A percentile compares a stretch with the other conserved stretches of the same genome.
Evolutionary conservation across 2,888 invertebrate genomes (phyloP).

Genomic region (Lampropteryx suffumata): DNA sequence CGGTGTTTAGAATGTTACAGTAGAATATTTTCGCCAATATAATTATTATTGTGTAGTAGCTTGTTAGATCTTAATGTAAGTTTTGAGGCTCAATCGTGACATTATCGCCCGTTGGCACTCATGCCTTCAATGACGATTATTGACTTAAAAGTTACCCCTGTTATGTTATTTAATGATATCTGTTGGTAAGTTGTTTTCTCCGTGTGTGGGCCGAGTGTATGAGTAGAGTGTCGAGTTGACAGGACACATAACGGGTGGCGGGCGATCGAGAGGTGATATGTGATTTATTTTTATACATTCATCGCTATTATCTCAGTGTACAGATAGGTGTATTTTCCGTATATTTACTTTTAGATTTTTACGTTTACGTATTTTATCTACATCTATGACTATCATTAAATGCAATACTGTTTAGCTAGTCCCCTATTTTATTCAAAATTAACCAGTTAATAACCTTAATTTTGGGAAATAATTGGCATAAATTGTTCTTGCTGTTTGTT

Average conservation of each 20-base stretch:
- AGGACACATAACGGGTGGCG: constrained; percentile 6
- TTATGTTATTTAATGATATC: constrained; percentile 61
- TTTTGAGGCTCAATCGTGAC: constrained; percentile 65
- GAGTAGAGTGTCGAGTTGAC: constrained; percentile 12
- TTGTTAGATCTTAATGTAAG: constrained; percentile 51
- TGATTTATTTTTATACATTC: constrained; percentile 74
- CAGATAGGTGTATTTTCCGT: constrained; percentile 61
- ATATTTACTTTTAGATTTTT: constrained; percentile 59
- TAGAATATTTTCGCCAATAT: constrained; percentile 52
- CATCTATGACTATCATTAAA: constrained; percentile 55
- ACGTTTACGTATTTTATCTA: constrained; percentile 62
- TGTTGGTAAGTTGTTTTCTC: constrained; percentile 51
- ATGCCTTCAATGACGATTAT: constrained; percentile 35
- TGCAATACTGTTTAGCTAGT: constrained; percentile 76
- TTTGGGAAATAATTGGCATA: constrained; percentile 37
- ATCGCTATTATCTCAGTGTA: constrained; percentile 71
- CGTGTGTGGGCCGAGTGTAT: constrained; percentile 51
- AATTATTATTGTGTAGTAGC: constrained; percentile 45
- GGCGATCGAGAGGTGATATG: constrained; percentile 54
- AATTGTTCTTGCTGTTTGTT: constrained; percentile 54
- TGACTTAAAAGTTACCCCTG: constrained; percentile 69
- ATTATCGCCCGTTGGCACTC: constrained; percentile 31
- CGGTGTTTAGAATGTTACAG: constrained; percentile 63
- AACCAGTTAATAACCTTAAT: constrained; percentile 55
- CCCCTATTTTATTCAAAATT: constrained; percentile 69